phyloP scores from a whole-genome alignment of 30 jellyfish, hydroid and myxozoan genomes.

The Aurelia coerulea region DNA sequence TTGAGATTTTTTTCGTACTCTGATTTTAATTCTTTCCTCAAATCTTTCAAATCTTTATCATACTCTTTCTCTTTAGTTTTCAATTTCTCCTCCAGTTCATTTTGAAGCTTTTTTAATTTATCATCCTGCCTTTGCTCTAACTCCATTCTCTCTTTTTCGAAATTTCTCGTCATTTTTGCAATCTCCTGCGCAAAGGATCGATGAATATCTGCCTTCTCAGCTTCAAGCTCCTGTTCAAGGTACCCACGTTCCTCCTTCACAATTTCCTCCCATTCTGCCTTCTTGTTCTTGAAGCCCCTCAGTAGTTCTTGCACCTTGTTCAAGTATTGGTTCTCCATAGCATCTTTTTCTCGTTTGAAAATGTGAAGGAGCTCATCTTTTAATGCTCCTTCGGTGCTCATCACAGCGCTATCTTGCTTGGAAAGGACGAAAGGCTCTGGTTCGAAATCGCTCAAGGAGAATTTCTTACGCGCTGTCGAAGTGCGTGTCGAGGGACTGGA shows the following conservation, averaged over 20 bases:
- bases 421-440: slow-evolving; percentile 34
- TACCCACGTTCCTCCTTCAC: slow-evolving; percentile 89
- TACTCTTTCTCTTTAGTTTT: slow-evolving; percentile 14
- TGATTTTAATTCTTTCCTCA: slow-evolving; percentile 51
- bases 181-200: slow-evolving; percentile 82
- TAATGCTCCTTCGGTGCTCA: slow-evolving; percentile 59
- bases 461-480: not conserved
- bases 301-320: slow-evolving; percentile 80
- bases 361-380: slow-evolving; percentile 87
- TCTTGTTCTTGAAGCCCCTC: slow-evolving; percentile 80
- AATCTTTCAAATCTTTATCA: slow-evolving; percentile 27
- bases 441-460: slow-evolving; percentile 55
- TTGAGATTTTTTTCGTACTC: slow-evolving; percentile 48
- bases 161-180: slow-evolving; percentile 56
- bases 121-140: slow-evolving; percentile 49
- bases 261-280: slow-evolving; percentile 93
- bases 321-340: slow-evolving; percentile 81
- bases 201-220: slow-evolving; percentile 80
- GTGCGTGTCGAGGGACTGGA: slow-evolving; percentile 1
- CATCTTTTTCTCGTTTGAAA: slow-evolving; percentile 85
- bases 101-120: slow-evolving; percentile 36
- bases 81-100: slow-evolving; percentile 30
- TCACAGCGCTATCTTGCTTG: slow-evolving; percentile 7
- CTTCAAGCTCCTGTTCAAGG: slow-evolving; percentile 82
- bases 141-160: slow-evolving; percentile 77